Conservation (phyloP, 2,888 invertebrate species). For the Anticlea derivata region DNA sequence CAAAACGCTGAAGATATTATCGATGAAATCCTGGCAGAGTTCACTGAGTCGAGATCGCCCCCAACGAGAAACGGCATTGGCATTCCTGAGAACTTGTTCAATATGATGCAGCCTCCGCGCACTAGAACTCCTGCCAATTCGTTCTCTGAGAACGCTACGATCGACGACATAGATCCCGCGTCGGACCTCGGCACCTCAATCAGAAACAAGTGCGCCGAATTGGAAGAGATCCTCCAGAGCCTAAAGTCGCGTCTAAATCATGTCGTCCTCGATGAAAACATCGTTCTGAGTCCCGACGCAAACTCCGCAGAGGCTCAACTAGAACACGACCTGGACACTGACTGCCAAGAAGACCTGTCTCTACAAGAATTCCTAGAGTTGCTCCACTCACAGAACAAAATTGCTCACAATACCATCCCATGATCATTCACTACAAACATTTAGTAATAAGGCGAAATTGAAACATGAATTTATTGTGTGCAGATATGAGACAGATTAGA, state of each 20-base stretch:
- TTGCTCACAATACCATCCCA: conserved; percentile 66
- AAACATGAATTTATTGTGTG: conserved; percentile 72
- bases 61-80: conserved; percentile 63
- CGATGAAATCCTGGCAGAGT: conserved; percentile 78
- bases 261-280: conserved; percentile 78
- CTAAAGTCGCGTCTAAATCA: conserved; percentile 78
- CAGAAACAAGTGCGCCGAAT: conserved; percentile 77
- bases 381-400: conserved; percentile 76
- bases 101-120: conserved; percentile 73
- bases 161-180: conserved; percentile 78
- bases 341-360: conserved; percentile 79
- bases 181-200: conserved; percentile 79
- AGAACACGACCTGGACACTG: conserved; percentile 79
- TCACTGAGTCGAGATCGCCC: conserved; percentile 71
- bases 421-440: conserved; percentile 47
- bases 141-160: conserved; percentile 69
- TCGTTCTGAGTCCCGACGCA: conserved; percentile 76
- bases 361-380: conserved; percentile 79
- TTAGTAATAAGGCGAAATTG: conserved; percentile 54
- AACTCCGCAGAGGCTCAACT: conserved; percentile 77
- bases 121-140: conserved; percentile 77
- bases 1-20: conserved; percentile 79
- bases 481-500: conserved; percentile 66
- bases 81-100: conserved; percentile 68
- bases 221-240: conserved; percentile 79